Evolutionary conservation across 2,888 invertebrate genomes (phyloP), one percentile per base, ranked within the genome.

Genomic region (Hermaeophaga mercurialis): DNA sequence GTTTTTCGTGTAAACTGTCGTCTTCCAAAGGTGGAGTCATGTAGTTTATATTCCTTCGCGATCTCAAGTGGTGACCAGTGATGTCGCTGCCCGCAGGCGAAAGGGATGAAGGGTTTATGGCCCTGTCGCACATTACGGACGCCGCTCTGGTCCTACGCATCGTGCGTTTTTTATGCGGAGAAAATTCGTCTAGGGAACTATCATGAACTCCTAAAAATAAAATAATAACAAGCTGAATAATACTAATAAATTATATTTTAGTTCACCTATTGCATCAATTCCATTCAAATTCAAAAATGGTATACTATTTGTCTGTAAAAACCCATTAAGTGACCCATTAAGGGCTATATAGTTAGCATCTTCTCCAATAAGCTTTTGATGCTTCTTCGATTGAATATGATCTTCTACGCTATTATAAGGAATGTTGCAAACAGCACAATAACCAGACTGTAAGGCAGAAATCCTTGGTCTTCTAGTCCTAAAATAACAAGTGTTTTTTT

Each of bases 371-470:
- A 89, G 88, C 62, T 85, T 85, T 52, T 85, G 78, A 77, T 91
- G 91, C 67, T 86, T 85, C 66, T 88, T 87, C 22, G 88, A 88
- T 63, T 87, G 85, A 14, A 90, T 79, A 71, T 91, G 91, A 61
- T 86, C 81, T 11, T 84, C 82, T 9, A 89, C 80, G 70, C 86
- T 87, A 56, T 81, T 82, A 75, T 89, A 91, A 68, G 89, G 88
- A 44, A 84, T 79, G 72, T 87, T 88, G 76, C 91, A 91, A 75
- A 91, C 87, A 78, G 91, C 90, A 79, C 90, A 91, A 72, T 88
- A 90, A 12, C 91, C 91, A 44, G 75, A 72, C 63, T 75, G 74
- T 62, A 80, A 77, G 39, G 70, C 67, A 61, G 71, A 72, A 59
- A 74, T 69, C 58, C 73, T 68, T 58, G 71, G 70, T 47, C 72